Evolutionary conservation across 2,113 vertebrate species (phyloP).

Genomic region (Peromyscus californicus): DNA sequence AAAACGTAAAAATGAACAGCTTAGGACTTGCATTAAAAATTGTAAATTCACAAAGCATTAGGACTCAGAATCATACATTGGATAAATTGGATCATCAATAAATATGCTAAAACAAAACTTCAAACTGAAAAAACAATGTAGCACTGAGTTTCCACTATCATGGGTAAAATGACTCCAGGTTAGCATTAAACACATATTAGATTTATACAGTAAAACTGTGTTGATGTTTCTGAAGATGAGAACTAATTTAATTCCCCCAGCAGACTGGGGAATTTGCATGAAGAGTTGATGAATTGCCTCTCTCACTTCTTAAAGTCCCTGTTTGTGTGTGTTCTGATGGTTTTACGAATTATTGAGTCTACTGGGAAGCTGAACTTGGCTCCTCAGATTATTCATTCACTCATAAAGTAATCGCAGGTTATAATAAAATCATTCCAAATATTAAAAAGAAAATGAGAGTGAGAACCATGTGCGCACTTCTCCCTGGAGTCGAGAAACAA

Average conservation of each 20-base stretch:
- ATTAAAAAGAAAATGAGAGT: conserved; percentile 73
- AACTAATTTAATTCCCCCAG: conserved; percentile 74
- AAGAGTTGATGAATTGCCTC: conserved; percentile 72
- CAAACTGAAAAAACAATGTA: conserved; percentile 26
- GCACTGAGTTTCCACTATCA: neutral
- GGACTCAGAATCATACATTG: neutral
- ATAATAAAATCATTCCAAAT: conserved; percentile 77
- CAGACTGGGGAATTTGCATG: conserved; percentile 68
- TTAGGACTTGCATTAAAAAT: conserved; percentile 11
- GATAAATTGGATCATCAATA: conserved; percentile 23
- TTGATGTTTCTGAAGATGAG: conserved; percentile 69
- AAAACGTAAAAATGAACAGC: conserved; percentile 43
- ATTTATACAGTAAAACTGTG: conserved; percentile 69
- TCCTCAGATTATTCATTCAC: conserved; percentile 64
- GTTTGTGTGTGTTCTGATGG: conserved; percentile 40
- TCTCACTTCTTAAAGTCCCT: conserved; percentile 62
- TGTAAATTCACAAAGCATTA: conserved; percentile 46
- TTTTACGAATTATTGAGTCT: conserved; percentile 64
- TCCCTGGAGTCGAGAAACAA: conserved; percentile 70
- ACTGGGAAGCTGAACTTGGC: conserved; percentile 36
- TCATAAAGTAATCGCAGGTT: conserved; percentile 72
- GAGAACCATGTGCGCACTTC: conserved; percentile 62
- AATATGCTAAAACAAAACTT: conserved; percentile 53
- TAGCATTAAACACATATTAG: conserved; percentile 68
- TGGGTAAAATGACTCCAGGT: conserved; percentile 57